Evolutionary conservation across 2,888 invertebrate species (phyloP).

Genomic region (Heliconius sara): DNA sequence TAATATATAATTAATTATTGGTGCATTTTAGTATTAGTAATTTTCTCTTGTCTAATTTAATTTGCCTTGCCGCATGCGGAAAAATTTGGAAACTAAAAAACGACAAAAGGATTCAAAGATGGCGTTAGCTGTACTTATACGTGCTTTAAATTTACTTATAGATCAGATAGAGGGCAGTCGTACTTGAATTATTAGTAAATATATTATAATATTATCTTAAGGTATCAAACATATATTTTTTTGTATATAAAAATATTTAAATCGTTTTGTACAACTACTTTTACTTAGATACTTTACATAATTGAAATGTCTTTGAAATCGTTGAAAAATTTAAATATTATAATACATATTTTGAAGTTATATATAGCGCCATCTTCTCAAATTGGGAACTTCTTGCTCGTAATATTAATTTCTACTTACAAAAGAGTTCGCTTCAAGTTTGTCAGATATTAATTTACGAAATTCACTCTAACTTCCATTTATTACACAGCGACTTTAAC

Average conservation of each 20-base stretch:
- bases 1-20: background rate
- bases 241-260: background rate
- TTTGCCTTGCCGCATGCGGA: background rate
- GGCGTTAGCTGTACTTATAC: background rate
- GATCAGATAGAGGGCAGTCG: background rate
- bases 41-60: background rate
- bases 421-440: background rate
- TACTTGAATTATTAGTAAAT: background rate
- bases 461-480: background rate
- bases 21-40: background rate
- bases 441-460: background rate
- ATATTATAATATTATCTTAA: background rate
- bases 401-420: background rate
- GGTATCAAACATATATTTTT: background rate
- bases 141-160: background rate
- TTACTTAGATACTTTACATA: no score
- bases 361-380: constrained; percentile 3
- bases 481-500: background rate
- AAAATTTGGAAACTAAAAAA: background rate
- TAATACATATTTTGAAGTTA: no score
- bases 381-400: background rate
- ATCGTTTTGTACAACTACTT: no score
- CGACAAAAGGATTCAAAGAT: background rate
- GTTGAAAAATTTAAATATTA: no score
- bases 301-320: no score